Evolutionary conservation across 2,113 vertebrate species (phyloP).

Genomic region (Chunga burmeisteri): DNA sequence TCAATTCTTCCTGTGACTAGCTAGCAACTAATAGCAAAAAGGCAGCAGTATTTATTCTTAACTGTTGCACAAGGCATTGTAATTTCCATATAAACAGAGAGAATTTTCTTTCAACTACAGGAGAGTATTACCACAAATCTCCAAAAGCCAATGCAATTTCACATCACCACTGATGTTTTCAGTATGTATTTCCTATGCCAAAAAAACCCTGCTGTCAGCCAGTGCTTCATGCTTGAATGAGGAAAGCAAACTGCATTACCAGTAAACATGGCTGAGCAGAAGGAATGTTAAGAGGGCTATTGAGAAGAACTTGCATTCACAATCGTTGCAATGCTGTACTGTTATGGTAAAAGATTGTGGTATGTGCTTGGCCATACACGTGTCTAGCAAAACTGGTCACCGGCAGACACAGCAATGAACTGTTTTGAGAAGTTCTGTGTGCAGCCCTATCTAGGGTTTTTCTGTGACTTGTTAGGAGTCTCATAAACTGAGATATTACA

Average conservation of each 20-base stretch:
- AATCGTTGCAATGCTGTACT: not conserved
- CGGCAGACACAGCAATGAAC: not conserved
- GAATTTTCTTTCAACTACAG: not conserved
- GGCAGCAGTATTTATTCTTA: not conserved
- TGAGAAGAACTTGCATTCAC: not conserved
- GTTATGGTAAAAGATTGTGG: not conserved
- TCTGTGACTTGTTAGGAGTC: not conserved
- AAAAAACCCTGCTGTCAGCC: not conserved
- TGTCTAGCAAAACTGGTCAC: not conserved
- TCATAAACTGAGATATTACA: not conserved
- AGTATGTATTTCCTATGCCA: not conserved
- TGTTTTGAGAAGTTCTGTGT: not conserved
- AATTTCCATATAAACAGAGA: not conserved
- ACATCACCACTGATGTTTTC: not conserved
- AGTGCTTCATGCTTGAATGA: not conserved
- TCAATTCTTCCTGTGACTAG: not conserved
- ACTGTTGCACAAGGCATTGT: not conserved
- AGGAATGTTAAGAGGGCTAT: not conserved
- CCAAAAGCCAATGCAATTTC: not conserved
- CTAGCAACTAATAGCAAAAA: not conserved
- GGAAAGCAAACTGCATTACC: not conserved
- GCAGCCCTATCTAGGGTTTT: not conserved
- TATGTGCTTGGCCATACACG: fast-evolving
- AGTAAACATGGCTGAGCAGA: not conserved
- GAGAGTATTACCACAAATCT: not conserved